These are phyloP conservation scores for Odontocerum albicorne DNA, from an alignment of 2,888 invertebrate genomes.

Conservation along the genomic window DNA sequence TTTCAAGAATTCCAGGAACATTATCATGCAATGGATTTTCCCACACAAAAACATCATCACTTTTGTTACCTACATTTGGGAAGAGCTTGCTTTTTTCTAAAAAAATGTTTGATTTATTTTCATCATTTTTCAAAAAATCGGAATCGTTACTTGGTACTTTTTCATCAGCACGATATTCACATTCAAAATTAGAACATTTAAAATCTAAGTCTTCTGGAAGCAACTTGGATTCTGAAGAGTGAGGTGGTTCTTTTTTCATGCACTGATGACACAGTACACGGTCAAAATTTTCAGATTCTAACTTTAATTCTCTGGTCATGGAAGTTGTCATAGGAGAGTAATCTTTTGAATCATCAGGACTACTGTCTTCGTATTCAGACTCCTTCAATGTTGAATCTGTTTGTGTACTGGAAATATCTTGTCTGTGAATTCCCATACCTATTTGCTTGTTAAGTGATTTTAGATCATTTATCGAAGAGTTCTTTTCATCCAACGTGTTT, in stretches of 20 bases:
- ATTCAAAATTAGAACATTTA: conserved; percentile 19
- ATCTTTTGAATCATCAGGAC: conserved; percentile 79
- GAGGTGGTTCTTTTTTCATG: neutral
- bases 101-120: neutral
- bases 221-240: neutral
- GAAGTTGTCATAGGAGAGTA: conserved; percentile 88
- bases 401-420: neutral
- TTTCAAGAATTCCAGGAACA: conserved; percentile 45
- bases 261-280: conserved; percentile 68
- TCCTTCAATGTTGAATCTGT: conserved; percentile 15
- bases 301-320: conserved; percentile 78
- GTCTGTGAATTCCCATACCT: conserved; percentile 42
- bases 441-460: conserved; percentile 42
- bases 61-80: conserved; percentile 8
- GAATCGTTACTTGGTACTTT: conserved; percentile 2
- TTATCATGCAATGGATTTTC: conserved; percentile 73
- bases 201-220: neutral
- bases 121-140: conserved; percentile 3
- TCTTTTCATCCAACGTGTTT: conserved; percentile 4
- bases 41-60: conserved; percentile 76
- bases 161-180: conserved; percentile 7
- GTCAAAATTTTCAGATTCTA: conserved; percentile 82
- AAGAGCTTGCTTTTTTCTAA: neutral
- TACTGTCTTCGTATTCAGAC: conserved; percentile 58
- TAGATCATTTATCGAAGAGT: conserved; percentile 41